Percentiles rank a stretch among this genome's conserved stretches.
phyloP scores from a whole-genome alignment of 2,888 invertebrate species.

The Nephrotoma appendiculata region DNA sequence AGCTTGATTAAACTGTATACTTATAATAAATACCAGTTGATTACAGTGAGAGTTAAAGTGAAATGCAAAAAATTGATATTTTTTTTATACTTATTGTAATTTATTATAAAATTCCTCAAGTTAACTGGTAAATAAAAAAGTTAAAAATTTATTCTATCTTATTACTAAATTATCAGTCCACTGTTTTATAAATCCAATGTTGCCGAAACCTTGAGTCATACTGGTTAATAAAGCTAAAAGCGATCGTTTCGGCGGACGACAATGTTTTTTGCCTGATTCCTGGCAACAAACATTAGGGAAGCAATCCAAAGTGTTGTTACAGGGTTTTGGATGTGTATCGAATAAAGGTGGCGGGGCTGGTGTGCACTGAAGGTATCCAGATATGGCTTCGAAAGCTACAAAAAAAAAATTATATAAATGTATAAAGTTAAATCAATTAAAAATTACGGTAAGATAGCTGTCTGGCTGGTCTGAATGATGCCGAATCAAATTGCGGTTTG shows the following conservation, averaged over 20 bases:
- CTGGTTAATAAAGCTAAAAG: constrained; percentile 49
- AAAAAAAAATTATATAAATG: constrained; percentile 8
- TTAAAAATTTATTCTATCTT: constrained; percentile 16
- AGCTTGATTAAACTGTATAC: constrained; percentile 11
- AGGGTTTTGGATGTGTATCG: constrained; percentile 55
- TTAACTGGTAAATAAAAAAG: constrained; percentile 4
- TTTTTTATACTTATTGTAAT: background rate
- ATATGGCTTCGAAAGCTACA: constrained; percentile 33
- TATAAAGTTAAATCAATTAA: background rate
- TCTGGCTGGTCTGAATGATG: constrained; percentile 44
- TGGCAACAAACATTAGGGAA: constrained; percentile 70
- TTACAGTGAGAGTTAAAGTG: background rate
- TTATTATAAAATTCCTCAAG: background rate
- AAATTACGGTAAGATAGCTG: constrained; percentile 47
- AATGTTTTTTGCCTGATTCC: constrained; percentile 54
- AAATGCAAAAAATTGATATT: background rate
- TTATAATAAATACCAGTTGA: background rate
- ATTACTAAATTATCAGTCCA: constrained; percentile 31
- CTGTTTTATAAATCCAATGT: constrained; percentile 29
- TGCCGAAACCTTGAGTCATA: constrained; percentile 28
- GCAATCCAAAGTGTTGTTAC: constrained; percentile 56
- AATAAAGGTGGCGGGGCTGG: constrained; percentile 49
- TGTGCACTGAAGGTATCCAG: constrained; percentile 60
- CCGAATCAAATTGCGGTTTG: constrained; percentile 43
- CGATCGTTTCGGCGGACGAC: constrained; percentile 59